Percentiles rank a stretch among this genome's conserved stretches.
phyloP scores from a whole-genome alignment of 2,113 vertebrate genomes.

The Ceyx margarethae region DNA sequence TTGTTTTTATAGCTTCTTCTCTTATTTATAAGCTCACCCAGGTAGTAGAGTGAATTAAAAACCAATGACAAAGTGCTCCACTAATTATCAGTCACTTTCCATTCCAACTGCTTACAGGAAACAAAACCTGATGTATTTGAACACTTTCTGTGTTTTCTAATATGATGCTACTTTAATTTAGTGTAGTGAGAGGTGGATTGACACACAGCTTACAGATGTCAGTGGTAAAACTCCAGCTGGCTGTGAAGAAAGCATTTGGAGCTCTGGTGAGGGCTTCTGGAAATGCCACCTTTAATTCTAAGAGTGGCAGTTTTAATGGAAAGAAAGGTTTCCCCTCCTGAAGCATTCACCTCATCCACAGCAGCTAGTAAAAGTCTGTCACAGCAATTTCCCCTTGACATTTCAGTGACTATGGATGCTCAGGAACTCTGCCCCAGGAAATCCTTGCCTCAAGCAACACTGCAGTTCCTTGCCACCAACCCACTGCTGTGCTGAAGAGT shows the following conservation, averaged over 20 bases:
- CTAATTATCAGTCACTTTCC: neutral
- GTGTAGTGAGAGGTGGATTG: neutral
- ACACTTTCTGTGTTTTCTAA: neutral
- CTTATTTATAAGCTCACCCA: neutral
- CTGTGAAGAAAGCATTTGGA: neutral
- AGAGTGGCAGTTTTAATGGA: neutral
- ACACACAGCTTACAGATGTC: neutral
- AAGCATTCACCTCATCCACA: neutral
- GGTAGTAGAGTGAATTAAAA: neutral
- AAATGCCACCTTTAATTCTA: neutral
- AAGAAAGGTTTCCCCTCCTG: neutral
- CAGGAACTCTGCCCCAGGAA: neutral
- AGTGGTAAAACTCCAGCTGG: neutral
- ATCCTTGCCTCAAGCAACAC: neutral
- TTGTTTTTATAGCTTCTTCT: slow-evolving; percentile 22
- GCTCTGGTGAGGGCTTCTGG: neutral
- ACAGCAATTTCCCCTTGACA: neutral
- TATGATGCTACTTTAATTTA: neutral
- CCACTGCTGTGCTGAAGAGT: rapidly evolving
- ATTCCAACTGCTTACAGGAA: neutral
- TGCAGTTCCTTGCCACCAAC: neutral
- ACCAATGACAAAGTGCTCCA: neutral
- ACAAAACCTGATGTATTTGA: neutral
- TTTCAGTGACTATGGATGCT: neutral
- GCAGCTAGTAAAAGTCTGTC: neutral